Base-by-base conservation (phyloP, 2,113 vertebrate genomes). In the Cavia aperea region DNA sequence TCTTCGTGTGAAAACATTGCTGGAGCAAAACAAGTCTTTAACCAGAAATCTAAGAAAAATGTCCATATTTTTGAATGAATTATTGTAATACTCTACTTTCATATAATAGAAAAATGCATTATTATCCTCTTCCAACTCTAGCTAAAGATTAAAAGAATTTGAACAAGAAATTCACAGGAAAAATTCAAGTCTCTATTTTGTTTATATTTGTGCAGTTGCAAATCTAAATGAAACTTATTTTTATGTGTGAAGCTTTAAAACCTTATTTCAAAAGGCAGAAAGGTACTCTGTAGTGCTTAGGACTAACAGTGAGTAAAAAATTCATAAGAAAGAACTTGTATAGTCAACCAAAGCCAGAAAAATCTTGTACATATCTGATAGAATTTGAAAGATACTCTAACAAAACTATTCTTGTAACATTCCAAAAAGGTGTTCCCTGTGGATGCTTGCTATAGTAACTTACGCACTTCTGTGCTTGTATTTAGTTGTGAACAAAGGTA, bases 71-170 rank as follows among this genome's bases (percentile, higher is more conserved):
- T 90, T 78, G 43, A 83, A 72, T 88, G 86, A 88, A 51, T 81
- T 58, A 90, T 68, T 95, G 94, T 77, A 83, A 84, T 21, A 91
- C 63, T 16, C 15, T 72, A 77, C 56, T 92, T 11, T 88, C 31
- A 81, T 49, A 49, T 68, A 7, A 78, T 81, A 86, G 65, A 86
- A 90, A 89, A 8, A 83, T 62, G 56, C 24, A 83, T 49, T 86
- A 4, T 62, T 89, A 31, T 33, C 39, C 13, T 88, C 31, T 84
- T 91, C 33, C 63, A 5, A 88, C 36, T 43, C 19, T 78, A n/a
- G 3, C 63, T 82, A 79, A 94, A 86, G 7, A 62, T 77, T 7
- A 18, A 75, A 87, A 86, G 4, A 7, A 63, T 54, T 83, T 92
- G 63, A 88, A 36, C 75, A 58, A 16, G 5, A 2, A 49, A 63